These are phyloP conservation scores for Odontophorus gujanensis DNA, from an alignment of 2,113 vertebrate species.

Conservation along the genomic window DNA sequence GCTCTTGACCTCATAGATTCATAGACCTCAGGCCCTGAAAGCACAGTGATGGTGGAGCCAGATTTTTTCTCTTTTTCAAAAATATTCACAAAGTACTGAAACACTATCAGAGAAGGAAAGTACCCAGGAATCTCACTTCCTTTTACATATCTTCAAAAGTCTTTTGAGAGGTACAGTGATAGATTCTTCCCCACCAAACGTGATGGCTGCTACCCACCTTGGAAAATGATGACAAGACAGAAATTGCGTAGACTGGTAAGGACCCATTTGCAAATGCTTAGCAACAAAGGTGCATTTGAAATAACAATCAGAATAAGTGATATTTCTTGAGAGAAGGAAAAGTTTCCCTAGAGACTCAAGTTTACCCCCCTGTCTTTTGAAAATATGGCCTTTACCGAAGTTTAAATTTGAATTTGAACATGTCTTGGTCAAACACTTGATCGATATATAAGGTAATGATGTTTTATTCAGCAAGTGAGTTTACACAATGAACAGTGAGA, in stretches of 20 bases:
- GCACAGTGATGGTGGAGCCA: neutral
- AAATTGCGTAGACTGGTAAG: neutral
- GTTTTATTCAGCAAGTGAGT: neutral
- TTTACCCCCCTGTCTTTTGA: neutral
- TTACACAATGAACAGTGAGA: neutral
- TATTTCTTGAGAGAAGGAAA: neutral
- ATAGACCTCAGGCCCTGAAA: neutral
- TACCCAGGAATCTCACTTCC: neutral
- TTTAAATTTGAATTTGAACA: neutral
- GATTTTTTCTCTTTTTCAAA: neutral
- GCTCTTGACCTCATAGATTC: accelerated
- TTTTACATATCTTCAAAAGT: neutral
- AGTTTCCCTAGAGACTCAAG: neutral
- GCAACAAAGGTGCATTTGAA: neutral
- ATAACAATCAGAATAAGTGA: neutral
- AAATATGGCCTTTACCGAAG: neutral
- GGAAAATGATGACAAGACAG: neutral
- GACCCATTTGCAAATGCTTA: neutral
- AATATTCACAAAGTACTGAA: neutral
- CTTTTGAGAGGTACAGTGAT: neutral
- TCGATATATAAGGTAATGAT: neutral
- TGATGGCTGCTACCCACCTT: neutral
- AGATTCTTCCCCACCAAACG: neutral
- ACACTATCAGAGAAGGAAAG: neutral
- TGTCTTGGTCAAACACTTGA: neutral